These are phyloP conservation scores for Urocitellus parryii DNA, from an alignment of 2,113 vertebrate species.

Conservation along the genomic window DNA sequence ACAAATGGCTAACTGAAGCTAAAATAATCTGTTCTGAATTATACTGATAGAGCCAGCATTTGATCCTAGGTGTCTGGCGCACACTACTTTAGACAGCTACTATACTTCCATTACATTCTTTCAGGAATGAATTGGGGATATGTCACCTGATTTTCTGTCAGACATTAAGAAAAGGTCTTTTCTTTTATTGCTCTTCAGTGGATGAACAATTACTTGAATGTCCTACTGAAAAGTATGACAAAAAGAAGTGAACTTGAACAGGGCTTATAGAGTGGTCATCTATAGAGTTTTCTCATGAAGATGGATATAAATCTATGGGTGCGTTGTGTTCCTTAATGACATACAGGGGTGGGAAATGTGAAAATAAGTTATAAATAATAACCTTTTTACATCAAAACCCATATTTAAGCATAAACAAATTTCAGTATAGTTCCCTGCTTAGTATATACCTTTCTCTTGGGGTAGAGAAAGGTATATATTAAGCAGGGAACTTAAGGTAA, in stretches of 20 bases:
- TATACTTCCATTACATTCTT: neutral
- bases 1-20: conserved; percentile 17
- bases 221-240: neutral
- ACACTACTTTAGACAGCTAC: neutral
- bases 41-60: neutral
- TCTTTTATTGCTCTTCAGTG: neutral
- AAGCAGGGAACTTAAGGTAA: neutral
- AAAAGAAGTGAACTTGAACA: conserved; percentile 9
- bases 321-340: neutral
- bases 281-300: neutral
- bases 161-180: neutral
- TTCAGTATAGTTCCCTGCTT: neutral
- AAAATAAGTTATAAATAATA: conserved; percentile 53
- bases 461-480: conserved; percentile 16
- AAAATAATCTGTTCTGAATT: conserved; percentile 9
- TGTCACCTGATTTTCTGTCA: neutral
- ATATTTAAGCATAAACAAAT: neutral
- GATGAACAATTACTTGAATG: conserved; percentile 24
- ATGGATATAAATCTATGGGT: neutral
- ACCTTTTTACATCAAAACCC: neutral
- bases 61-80: neutral
- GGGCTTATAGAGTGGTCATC: neutral
- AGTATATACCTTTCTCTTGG: neutral
- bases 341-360: neutral
- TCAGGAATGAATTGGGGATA: neutral